Conservation (phyloP, 2,888 invertebrate genomes). For the Sepiola atlantica region DNA sequence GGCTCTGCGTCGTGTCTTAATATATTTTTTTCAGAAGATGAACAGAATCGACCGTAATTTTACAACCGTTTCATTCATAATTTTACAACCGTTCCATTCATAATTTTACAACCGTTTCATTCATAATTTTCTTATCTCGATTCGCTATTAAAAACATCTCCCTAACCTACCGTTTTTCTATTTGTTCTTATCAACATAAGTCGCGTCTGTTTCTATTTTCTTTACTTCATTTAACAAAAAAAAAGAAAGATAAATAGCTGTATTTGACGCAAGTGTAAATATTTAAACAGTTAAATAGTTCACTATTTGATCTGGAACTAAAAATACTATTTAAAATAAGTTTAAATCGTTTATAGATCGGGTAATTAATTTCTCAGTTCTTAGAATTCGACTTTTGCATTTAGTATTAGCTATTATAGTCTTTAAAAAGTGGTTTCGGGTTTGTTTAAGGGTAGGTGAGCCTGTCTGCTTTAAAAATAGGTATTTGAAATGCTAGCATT, state of each 20-base stretch:
- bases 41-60: constrained; percentile 32
- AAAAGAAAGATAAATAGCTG: neutral
- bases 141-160: neutral
- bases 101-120: neutral
- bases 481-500: neutral
- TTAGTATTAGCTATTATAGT: neutral
- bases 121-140: neutral
- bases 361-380: too few species aligned
- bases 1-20: neutral
- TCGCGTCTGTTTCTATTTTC: neutral
- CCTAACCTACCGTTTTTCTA: neutral
- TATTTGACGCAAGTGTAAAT: neutral
- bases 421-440: neutral
- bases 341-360: too few species aligned
- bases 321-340: too few species aligned
- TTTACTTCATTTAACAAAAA: neutral
- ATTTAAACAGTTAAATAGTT: neutral
- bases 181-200: neutral
- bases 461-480: too few species aligned
- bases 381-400: too few species aligned
- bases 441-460: neutral
- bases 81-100: too few species aligned
- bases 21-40: neutral
- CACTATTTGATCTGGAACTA: neutral
- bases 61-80: constrained; percentile 1